These are phyloP conservation scores for Catotricha subobsoleta DNA, from an alignment of 2,888 invertebrate genomes.

Conservation along the genomic window DNA sequence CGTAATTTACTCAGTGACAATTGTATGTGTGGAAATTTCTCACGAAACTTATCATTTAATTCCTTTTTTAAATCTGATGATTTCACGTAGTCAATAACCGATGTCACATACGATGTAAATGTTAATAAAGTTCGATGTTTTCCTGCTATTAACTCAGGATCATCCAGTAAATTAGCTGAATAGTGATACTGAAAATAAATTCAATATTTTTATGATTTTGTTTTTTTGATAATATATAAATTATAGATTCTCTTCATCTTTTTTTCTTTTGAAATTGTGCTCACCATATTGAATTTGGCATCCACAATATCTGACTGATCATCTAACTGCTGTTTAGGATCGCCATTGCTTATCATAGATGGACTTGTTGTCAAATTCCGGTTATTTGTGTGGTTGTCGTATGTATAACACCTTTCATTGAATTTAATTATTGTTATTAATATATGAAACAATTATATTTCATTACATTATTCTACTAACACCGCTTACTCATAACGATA, in stretches of 20 bases:
- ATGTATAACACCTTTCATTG: slow-evolving; percentile 26
- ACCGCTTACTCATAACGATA: too few species aligned
- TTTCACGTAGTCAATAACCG: slow-evolving; percentile 90
- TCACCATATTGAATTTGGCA: background rate
- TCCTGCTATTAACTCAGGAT: slow-evolving; percentile 79
- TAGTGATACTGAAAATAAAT: slow-evolving; percentile 31
- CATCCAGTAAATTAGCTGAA: slow-evolving; percentile 77
- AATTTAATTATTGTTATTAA: too few species aligned
- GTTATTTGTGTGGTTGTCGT: slow-evolving; percentile 21
- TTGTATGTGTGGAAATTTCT: slow-evolving; percentile 87
- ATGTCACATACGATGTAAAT: slow-evolving; percentile 82
- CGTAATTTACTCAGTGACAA: slow-evolving; percentile 87
- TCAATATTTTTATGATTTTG: background rate
- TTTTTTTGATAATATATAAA: background rate
- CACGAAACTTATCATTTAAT: slow-evolving; percentile 88
- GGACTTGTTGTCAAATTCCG: slow-evolving; percentile 26
- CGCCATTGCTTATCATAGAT: slow-evolving; percentile 18
- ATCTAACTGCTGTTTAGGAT: slow-evolving; percentile 15
- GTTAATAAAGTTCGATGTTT: slow-evolving; percentile 74
- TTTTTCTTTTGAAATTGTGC: too few species aligned
- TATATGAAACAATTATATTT: too few species aligned
- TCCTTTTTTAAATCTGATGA: slow-evolving; percentile 93
- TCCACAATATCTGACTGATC: slow-evolving; percentile 13
- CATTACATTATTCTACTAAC: too few species aligned
- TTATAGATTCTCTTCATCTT: too few species aligned